Conservation (phyloP, 2,113 vertebrate genomes). For the Barbus barbus region DNA sequence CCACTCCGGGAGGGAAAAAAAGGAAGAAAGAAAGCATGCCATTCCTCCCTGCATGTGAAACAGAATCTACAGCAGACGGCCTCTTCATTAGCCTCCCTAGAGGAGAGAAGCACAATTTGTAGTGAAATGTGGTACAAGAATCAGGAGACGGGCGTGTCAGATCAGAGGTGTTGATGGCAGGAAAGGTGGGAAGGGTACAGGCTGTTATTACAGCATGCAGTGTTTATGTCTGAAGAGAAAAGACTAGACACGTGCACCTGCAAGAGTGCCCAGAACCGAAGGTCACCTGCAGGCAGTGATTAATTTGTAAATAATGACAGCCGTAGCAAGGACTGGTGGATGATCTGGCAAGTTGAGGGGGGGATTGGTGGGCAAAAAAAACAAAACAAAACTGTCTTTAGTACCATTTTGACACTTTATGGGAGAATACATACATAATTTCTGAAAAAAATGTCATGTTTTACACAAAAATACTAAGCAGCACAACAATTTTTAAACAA, state of each 20-base stretch:
- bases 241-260: not conserved
- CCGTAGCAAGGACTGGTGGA: not conserved
- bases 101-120: not conserved
- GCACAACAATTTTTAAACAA: no score
- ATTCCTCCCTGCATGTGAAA: not conserved
- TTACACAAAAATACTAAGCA: no score
- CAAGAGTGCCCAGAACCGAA: not conserved
- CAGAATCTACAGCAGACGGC: constrained; percentile 18
- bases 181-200: not conserved
- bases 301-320: constrained; percentile 10
- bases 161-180: not conserved
- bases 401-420: no score
- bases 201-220: not conserved
- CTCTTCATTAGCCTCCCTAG: constrained; percentile 33
- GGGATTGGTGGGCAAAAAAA: not conserved
- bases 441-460: no score
- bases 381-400: no score
- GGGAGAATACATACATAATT: no score
- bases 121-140: not conserved
- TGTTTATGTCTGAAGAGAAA: not conserved
- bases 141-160: not conserved
- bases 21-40: not conserved
- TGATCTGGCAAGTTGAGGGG: not conserved
- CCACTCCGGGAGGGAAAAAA: not conserved
- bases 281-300: constrained; percentile 7